Evolutionary conservation across 1,140 invertebrate genomes (phyloP).

Genomic region (Saccostrea glomerata): DNA sequence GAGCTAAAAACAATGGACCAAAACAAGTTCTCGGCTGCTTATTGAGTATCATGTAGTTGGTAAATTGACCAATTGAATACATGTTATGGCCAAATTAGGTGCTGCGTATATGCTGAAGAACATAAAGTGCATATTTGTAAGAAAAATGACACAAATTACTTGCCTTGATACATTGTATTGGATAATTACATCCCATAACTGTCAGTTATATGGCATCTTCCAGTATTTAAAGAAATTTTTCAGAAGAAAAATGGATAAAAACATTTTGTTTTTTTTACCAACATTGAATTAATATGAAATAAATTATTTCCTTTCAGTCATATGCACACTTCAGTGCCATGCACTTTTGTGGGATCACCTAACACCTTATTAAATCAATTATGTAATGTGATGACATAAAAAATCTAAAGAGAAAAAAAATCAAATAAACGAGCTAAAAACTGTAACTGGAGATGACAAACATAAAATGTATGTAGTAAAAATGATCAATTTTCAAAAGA

Average conservation of each 20-base stretch:
- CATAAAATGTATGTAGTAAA: neutral
- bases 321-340: neutral
- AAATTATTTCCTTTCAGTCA: neutral
- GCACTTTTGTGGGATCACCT: neutral
- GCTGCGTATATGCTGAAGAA: no score
- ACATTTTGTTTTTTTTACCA: neutral
- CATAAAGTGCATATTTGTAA: no score
- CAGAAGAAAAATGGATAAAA: neutral
- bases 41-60: no score
- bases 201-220: neutral
- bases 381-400: constrained; percentile 20
- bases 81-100: no score
- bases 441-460: neutral
- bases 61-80: no score
- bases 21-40: no score
- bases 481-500: constrained; percentile 5
- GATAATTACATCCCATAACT: neutral
- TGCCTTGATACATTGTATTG: no score
- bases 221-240: neutral
- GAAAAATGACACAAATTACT: no score
- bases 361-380: constrained; percentile 19
- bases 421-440: constrained; percentile 15
- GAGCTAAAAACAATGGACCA: no score
- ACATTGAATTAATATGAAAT: neutral
- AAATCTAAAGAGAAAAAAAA: neutral